Conservation (phyloP, 1,140 invertebrate genomes). For the Camponotus pennsylvanicus region DNA sequence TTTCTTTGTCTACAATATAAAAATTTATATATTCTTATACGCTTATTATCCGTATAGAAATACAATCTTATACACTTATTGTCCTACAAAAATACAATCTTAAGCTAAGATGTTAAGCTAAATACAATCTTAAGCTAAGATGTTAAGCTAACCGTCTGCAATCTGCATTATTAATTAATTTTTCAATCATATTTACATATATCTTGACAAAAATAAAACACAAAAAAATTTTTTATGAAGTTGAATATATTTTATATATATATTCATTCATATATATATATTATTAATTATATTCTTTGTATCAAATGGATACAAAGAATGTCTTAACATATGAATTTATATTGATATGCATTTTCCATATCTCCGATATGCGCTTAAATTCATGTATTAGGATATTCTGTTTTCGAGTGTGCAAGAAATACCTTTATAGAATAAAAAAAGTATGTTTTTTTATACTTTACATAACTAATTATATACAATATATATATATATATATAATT, state of each 20-base stretch:
- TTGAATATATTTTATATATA: constrained; percentile 15
- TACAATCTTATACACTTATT: background rate
- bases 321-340: too few relatives aligned
- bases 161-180: background rate
- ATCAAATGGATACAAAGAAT: background rate
- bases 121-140: constrained; percentile 6
- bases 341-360: too few relatives aligned
- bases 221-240: background rate
- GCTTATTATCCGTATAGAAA: background rate
- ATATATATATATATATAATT: too few relatives aligned
- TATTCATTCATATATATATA: background rate
- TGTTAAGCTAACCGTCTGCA: background rate
- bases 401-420: too few relatives aligned
- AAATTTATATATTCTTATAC: constrained; percentile 27
- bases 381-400: too few relatives aligned
- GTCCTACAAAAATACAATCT: background rate
- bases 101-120: constrained; percentile 20
- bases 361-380: too few relatives aligned
- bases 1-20: constrained; percentile 30
- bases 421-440: background rate
- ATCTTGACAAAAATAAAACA: background rate
- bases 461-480: too few relatives aligned
- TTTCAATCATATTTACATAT: constrained; percentile 5
- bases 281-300: background rate
- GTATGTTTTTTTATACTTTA: background rate